A percentile compares a stretch with the other conserved stretches of the same genome.
These are phyloP conservation scores for Serrognathus titanus DNA, from an alignment of 2,888 invertebrate species.

Conservation along the genomic window DNA sequence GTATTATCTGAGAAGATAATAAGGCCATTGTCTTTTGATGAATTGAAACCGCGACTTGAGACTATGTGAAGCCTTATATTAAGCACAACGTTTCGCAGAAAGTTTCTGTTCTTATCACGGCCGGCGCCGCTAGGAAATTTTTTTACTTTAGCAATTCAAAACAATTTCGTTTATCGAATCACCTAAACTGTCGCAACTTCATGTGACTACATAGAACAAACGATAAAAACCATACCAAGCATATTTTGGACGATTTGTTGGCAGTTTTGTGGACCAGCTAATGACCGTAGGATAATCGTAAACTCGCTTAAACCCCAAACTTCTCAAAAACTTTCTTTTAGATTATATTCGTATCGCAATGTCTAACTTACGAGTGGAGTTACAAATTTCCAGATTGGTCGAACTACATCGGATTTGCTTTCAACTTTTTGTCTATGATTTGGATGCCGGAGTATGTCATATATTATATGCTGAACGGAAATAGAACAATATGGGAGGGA, in stretches of 20 bases:
- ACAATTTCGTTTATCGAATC: too few species aligned
- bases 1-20: too few species aligned
- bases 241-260: conserved; percentile 58
- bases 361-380: conserved; percentile 54
- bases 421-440: conserved; percentile 63
- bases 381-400: conserved; percentile 62
- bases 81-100: too few species aligned
- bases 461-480: conserved; percentile 55
- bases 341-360: conserved; percentile 62
- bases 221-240: conserved; percentile 58
- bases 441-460: conserved; percentile 64
- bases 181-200: conserved; percentile 59
- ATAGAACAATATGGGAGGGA: conserved; percentile 56
- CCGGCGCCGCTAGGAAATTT: too few species aligned
- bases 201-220: conserved; percentile 60
- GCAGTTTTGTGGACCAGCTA: conserved; percentile 58
- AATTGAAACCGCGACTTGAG: too few species aligned
- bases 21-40: too few species aligned
- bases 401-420: conserved; percentile 56
- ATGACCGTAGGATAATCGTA: conserved; percentile 53
- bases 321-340: conserved; percentile 38
- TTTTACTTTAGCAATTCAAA: too few species aligned
- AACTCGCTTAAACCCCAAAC: background rate
- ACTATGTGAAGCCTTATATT: too few species aligned
- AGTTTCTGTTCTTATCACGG: too few species aligned